These are phyloP conservation scores for Marisa cornuarietis DNA, from an alignment of 1,140 invertebrate genomes.

Conservation along the genomic window DNA sequence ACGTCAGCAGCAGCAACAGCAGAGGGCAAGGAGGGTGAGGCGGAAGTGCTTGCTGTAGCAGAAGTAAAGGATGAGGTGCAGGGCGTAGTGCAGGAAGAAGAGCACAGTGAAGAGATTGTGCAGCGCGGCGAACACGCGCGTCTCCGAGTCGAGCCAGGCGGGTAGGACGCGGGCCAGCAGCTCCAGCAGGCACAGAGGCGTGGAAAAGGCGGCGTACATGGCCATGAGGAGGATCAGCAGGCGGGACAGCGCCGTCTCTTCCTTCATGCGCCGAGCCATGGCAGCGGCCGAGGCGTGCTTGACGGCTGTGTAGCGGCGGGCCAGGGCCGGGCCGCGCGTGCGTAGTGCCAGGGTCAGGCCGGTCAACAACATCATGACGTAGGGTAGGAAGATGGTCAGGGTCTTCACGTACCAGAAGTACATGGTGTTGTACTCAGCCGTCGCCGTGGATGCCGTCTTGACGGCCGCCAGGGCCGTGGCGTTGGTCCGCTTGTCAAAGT, in stretches of 20 bases:
- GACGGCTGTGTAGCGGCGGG: slow-evolving; percentile 42
- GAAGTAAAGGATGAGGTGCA: slow-evolving; percentile 59
- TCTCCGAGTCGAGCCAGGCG: slow-evolving; percentile 35
- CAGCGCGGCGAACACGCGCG: slow-evolving; percentile 46
- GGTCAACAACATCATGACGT: slow-evolving; percentile 47
- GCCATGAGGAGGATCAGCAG: slow-evolving; percentile 51
- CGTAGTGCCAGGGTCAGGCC: slow-evolving; percentile 41
- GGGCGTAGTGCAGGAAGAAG: slow-evolving; percentile 56
- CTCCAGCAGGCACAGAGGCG: slow-evolving; percentile 47
- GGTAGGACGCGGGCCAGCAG: slow-evolving; percentile 43
- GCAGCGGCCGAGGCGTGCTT: slow-evolving; percentile 50
- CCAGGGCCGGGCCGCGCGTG: slow-evolving; percentile 38
- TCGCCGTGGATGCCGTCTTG: slow-evolving; percentile 43
- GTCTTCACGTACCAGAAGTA: slow-evolving; percentile 62
- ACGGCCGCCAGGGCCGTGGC: slow-evolving; percentile 37
- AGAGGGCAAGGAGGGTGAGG: slow-evolving; percentile 47
- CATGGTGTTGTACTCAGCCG: slow-evolving; percentile 53
- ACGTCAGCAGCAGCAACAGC: slow-evolving; percentile 56
- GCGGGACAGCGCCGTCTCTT: slow-evolving; percentile 52
- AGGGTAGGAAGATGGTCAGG: slow-evolving; percentile 57
- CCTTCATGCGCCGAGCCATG: slow-evolving; percentile 49
- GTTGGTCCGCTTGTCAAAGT: slow-evolving; percentile 37
- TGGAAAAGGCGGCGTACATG: slow-evolving; percentile 54
- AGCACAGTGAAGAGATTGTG: slow-evolving; percentile 52
- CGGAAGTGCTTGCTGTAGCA: slow-evolving; percentile 59